Base-by-base conservation (phyloP, 1,140 invertebrate species). In the Orchesella cincta region DNA sequence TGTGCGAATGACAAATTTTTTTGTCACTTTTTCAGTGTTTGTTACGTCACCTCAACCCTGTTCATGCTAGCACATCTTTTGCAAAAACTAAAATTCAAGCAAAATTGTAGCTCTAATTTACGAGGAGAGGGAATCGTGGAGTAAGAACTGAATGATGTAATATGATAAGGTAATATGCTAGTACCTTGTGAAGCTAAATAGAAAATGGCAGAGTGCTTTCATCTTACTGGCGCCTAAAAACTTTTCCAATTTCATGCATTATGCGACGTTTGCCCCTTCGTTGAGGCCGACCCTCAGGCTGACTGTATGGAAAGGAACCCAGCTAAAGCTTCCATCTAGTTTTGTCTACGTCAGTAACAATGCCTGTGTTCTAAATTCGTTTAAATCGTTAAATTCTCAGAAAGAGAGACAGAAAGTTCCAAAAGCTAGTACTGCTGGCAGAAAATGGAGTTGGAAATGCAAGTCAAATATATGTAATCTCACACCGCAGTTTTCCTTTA, bases 161-260 rank as follows among this genome's bases (percentile, higher is more conserved):
- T 67, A 67, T 67, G 62, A 67, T 67, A 67, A 67, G 62, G 31
- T 46, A 67, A 14, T 16, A 8, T 67, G n/a, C n/a, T n/a, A n/a
- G 62, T 67, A 67, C 33, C 29, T 67, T 67, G 62, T 31, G 62
- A n/a, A n/a, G 33, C 8, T 12, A 33, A 23, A 29, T 29, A 31
- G 33, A 67, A 67, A 18, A 31, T 31, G 29, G 26, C 31, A 29
- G 29, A 67, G 33, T 67, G 62, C 29, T 67, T 33, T 23, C 62
- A 67, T 67, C 62, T 29, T 26, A 14, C 39, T 51, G 71, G 71
- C 71, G 71, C 71, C 71, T 73, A 51, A 36, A 73, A 73, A 73
- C 71, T 73, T 73, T 73, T 73, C 71, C 71, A 73, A 73, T 73
- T 73, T 73, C 34, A 46, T 31, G 62, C 62, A 31, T 8, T 67